Percentiles rank a stretch among this genome's conserved stretches.
Evolutionary conservation across 2,888 invertebrate species (phyloP).

Genomic region (Eupelmus urozonus): DNA sequence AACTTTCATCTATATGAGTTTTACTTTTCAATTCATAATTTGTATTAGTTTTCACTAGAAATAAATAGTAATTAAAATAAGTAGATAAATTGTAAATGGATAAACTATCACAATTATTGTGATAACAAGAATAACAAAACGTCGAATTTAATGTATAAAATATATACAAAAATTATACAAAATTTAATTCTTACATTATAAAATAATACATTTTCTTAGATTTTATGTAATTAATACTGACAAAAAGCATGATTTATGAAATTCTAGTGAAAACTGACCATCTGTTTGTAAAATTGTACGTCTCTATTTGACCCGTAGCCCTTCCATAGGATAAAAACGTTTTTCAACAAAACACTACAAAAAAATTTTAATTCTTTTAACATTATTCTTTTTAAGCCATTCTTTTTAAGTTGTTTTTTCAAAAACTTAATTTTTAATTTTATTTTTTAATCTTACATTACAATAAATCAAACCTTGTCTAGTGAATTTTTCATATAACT

Average conservation of each 20-base stretch:
- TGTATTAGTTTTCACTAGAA: constrained; percentile 72
- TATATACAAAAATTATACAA: not conserved
- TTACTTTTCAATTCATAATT: constrained; percentile 29
- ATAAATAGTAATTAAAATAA: constrained; percentile 55
- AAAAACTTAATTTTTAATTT: not conserved
- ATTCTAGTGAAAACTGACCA: constrained; percentile 71
- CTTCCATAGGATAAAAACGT: constrained; percentile 21
- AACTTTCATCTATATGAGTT: constrained; percentile 26
- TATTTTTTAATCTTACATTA: too few species aligned
- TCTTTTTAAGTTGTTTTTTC: not conserved
- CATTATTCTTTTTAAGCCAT: not conserved
- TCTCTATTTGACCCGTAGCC: constrained; percentile 63
- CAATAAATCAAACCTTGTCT: not conserved
- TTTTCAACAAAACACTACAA: constrained; percentile 22
- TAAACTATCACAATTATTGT: not conserved
- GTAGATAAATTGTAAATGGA: not conserved
- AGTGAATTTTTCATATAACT: not conserved
- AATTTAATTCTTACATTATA: too few species aligned
- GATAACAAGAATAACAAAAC: not conserved
- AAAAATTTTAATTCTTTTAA: not conserved
- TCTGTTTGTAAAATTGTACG: constrained; percentile 29
- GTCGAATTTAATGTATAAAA: not conserved
- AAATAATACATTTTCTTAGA: not conserved
- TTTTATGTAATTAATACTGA: not conserved
- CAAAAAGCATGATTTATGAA: constrained; percentile 44